phyloP scores from a whole-genome alignment of 2,797 vertebrate genomes.

The Vireo griseus region DNA sequence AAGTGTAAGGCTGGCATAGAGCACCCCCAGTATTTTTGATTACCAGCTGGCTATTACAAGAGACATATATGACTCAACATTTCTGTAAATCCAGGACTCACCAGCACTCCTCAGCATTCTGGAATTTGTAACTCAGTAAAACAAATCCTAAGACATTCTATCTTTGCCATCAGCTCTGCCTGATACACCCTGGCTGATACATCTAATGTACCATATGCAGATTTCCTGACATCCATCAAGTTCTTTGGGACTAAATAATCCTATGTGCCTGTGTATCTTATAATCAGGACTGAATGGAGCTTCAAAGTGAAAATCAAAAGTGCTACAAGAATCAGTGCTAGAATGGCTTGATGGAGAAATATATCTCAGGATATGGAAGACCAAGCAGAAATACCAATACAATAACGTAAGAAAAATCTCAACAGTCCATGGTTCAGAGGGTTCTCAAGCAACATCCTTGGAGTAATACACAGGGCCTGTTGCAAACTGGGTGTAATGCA shows the following conservation, averaged over 20 bases:
- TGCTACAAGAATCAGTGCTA: neutral
- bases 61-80: neutral
- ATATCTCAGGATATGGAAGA: neutral
- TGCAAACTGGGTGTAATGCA: neutral
- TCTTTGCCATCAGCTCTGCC: neutral
- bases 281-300: neutral
- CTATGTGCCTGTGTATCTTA: neutral
- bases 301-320: neutral
- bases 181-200: neutral
- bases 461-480: neutral
- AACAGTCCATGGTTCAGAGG: neutral
- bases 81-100: neutral
- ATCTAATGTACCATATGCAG: neutral
- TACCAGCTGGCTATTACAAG: neutral
- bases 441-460: neutral
- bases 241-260: neutral
- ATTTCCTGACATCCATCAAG: neutral
- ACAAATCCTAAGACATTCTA: neutral
- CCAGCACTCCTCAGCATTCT: neutral
- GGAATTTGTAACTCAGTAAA: neutral
- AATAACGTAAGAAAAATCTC: neutral
- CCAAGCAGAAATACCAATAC: neutral
- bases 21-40: neutral
- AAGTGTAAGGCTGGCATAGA: neutral
- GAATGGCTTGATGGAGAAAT: neutral